These are phyloP conservation scores for Pseudanteris insignis DNA, from an alignment of 2,888 invertebrate genomes.

Conservation along the genomic window DNA sequence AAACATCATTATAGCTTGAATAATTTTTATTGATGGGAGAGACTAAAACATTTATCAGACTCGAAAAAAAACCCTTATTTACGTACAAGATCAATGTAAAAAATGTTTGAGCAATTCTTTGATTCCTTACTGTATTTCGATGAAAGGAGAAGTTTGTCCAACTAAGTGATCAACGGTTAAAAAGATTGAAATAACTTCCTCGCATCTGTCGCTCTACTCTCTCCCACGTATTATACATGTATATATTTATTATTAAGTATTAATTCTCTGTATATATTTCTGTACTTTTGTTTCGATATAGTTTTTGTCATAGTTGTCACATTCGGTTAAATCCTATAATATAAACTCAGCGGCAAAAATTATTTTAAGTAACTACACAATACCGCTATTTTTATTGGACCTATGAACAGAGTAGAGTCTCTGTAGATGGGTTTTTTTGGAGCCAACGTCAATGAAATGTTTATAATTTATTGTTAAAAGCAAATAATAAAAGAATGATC, in stretches of 20 bases:
- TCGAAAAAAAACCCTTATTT: conserved; percentile 9
- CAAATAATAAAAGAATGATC: too few species aligned
- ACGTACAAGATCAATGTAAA: conserved; percentile 35
- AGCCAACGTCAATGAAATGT: too few species aligned
- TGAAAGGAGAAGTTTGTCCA: conserved; percentile 23
- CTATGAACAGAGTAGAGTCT: too few species aligned
- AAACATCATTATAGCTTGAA: conserved; percentile 42
- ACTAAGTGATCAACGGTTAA: too few species aligned
- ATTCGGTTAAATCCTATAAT: conserved; percentile 1
- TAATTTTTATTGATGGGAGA: conserved; percentile 38
- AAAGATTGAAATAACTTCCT: too few species aligned
- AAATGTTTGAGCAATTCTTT: conserved; percentile 45
- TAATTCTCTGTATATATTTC: conserved; percentile 53
- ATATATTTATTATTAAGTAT: conserved; percentile 49
- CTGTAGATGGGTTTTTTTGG: too few species aligned
- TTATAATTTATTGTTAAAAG: too few species aligned
- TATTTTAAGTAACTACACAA: too few species aligned
- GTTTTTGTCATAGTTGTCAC: conserved; percentile 5
- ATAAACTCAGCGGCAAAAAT: too few species aligned
- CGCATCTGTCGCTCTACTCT: too few species aligned
- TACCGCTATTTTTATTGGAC: too few species aligned
- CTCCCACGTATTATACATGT: too few species aligned
- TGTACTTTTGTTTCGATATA: conserved; percentile 53
- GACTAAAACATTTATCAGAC: conserved; percentile 35
- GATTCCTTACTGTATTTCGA: conserved; percentile 24